These are phyloP conservation scores for Ochropleura leucogaster DNA, from an alignment of 2,888 invertebrate species.

Conservation along the genomic window DNA sequence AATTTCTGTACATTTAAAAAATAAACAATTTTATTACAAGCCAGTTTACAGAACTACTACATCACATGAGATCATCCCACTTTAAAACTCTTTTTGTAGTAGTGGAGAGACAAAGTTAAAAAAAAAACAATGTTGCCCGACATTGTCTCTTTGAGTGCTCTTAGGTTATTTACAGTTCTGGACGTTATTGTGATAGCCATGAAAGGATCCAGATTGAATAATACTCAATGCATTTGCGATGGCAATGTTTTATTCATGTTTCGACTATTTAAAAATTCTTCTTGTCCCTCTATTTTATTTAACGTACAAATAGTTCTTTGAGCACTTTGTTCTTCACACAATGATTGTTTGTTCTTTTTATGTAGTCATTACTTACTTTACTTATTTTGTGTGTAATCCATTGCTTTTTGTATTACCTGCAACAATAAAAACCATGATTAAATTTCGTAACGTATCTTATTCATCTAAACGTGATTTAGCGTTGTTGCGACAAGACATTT, in stretches of 20 bases:
- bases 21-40: slow-evolving; percentile 1
- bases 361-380: slow-evolving; percentile 36
- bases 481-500: slow-evolving; percentile 19
- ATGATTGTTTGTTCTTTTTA: neutral
- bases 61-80: slow-evolving; percentile 16
- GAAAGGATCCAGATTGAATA: slow-evolving; percentile 53
- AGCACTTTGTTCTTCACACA: slow-evolving; percentile 13
- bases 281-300: slow-evolving; percentile 7
- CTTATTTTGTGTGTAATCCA: slow-evolving; percentile 1
- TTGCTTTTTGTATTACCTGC: slow-evolving; percentile 52
- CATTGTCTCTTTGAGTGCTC: slow-evolving; percentile 33
- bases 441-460: slow-evolving; percentile 7
- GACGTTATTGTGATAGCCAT: slow-evolving; percentile 44
- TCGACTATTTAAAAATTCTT: slow-evolving; percentile 39
- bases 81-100: slow-evolving; percentile 9
- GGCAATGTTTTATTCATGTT: slow-evolving; percentile 53
- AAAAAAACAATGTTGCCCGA: slow-evolving; percentile 31
- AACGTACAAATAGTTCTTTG: neutral
- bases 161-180: slow-evolving; percentile 43
- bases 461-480: slow-evolving; percentile 3
- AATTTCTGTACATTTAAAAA: neutral
- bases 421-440: slow-evolving; percentile 44
- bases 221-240: slow-evolving; percentile 44
- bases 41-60: neutral
- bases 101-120: slow-evolving; percentile 10